Base-by-base conservation (phyloP, 2,113 vertebrate genomes). In the Orycteropus afer region DNA sequence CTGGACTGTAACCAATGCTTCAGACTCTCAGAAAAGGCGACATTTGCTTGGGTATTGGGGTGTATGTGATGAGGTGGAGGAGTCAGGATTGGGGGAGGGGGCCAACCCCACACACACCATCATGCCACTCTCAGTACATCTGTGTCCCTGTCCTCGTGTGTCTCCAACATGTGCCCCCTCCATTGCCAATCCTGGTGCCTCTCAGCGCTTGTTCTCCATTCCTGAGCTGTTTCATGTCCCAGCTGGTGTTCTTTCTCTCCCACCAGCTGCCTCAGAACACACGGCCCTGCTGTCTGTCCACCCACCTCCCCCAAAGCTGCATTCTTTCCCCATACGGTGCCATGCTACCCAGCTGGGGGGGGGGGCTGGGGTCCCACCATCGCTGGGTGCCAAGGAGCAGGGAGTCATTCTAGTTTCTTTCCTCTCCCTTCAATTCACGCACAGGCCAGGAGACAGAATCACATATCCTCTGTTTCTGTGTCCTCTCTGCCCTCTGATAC, bases 161-260 rank as follows among this genome's bases (percentile, higher is more conserved):
- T 76, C 47, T 74, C 63, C 84, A 78, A 47, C 90, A 57, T 12
- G 25, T 82, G 37, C 71, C 69, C 3, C 32, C 47, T 63, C 63
- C 12, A 1, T 1, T 79, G 95, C 85, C 93, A 61, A 10, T 40
- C 45, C 23, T 27, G 34, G 9, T 10, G 55, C 49, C 92, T 95
- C 80, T 81, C 37, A 73, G 73, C 49, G 63, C 37, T 18, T 3
- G 9, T 57, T 95, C 94, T 79, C 82, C 45, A 25, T 86, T 94
- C 89, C 67, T 93, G 92, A 73, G 76, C 63, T 67, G 78, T 55
- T 86, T 59, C 65, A n/a, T 20, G 8, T 61, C 86, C 89, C 91
- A 97, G 93, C 86, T 96, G 73, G 91, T 95, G 49, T 57, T 91
- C 93, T 91, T 85, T 73, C 47, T 67, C 76, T 53, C 53, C 57